A percentile compares a stretch with the other conserved stretches of the same genome.
Conservation (phyloP, 2,888 invertebrate genomes). For the Allygus modestus region DNA sequence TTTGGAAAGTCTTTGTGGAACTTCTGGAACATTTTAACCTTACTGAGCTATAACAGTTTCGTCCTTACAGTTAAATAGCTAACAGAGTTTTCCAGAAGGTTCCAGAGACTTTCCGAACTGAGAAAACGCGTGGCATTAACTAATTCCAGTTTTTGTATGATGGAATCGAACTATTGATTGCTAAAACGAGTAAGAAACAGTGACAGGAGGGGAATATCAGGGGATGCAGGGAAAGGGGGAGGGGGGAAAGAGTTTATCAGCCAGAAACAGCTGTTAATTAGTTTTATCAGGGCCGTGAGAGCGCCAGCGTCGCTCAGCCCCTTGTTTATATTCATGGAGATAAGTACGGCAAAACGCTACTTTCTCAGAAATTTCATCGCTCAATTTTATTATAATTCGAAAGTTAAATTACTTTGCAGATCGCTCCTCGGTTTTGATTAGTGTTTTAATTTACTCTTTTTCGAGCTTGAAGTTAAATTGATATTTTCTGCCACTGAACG, state of each 20-base stretch:
- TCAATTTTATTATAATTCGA: conserved; percentile 12
- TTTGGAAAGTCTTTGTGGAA: no score
- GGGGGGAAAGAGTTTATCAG: conserved; percentile 1
- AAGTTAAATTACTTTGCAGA: background rate
- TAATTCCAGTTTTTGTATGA: no score
- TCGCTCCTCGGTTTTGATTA: background rate
- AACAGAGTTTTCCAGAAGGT: no score
- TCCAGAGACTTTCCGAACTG: no score
- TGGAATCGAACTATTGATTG: no score
- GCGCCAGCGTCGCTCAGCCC: background rate
- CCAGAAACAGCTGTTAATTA: conserved; percentile 36
- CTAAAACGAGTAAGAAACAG: no score
- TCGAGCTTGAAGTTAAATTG: background rate
- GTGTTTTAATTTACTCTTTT: background rate
- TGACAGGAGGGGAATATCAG: background rate
- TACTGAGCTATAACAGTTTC: no score
- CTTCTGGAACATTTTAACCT: no score
- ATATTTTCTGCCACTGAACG: no score
- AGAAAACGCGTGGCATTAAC: no score
- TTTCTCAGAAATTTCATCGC: background rate
- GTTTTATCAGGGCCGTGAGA: conserved; percentile 18
- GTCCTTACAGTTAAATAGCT: no score
- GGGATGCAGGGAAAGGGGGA: background rate
- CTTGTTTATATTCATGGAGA: conserved; percentile 44
- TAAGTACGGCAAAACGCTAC: conserved; percentile 8